Conservation (phyloP, 1,140 invertebrate species). For the Conus ventricosus region DNA sequence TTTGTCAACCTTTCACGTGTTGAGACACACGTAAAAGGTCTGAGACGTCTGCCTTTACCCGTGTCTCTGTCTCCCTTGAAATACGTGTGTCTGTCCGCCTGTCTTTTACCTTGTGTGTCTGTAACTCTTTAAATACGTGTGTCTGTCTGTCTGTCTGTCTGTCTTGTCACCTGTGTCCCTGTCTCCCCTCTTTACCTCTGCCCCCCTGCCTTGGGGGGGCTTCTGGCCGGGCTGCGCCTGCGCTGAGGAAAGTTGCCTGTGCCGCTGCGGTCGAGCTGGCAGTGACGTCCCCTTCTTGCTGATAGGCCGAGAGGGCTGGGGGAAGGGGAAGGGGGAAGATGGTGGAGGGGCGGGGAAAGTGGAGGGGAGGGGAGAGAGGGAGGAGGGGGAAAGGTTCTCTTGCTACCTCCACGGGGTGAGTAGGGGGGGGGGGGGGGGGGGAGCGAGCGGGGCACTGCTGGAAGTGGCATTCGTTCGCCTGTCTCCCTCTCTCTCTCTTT, state of each 20-base stretch:
- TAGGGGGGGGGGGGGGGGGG: neutral
- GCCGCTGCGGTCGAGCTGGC: conserved; percentile 1
- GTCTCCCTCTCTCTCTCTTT: neutral
- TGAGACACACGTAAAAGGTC: too few relatives aligned
- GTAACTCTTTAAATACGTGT: too few relatives aligned
- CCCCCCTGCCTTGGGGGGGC: neutral
- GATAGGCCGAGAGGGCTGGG: neutral
- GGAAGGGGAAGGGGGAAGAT: neutral
- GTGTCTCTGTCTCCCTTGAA: too few relatives aligned
- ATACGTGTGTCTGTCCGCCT: too few relatives aligned
- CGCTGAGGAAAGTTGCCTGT: neutral
- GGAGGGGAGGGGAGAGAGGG: neutral
- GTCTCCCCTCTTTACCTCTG: neutral
- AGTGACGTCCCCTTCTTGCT: conserved; percentile 5
- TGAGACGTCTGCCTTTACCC: too few relatives aligned
- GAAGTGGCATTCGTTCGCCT: neutral
- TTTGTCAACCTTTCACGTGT: too few relatives aligned
- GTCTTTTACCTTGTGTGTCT: too few relatives aligned
- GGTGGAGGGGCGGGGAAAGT: neutral
- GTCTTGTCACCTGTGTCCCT: neutral
- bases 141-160: too few relatives aligned
- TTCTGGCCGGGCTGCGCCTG: neutral
- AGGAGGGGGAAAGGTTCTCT: neutral
- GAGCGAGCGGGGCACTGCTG: neutral
- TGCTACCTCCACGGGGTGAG: neutral